Conservation (phyloP, 2,797 vertebrate genomes). For the Otus scops region DNA sequence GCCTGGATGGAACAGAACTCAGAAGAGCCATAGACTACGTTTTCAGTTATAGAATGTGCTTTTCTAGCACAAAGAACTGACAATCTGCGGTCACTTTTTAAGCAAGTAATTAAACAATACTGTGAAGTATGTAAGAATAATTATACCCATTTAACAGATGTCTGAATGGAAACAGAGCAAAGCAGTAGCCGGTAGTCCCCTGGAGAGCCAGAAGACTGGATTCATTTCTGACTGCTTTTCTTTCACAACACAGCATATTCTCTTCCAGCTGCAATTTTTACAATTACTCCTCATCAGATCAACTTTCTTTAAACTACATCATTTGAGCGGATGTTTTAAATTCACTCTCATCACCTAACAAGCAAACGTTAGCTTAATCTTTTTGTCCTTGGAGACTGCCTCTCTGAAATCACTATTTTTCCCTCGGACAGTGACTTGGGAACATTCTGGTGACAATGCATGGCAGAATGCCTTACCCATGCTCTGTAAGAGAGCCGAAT, state of each 20-base stretch:
- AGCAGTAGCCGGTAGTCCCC: neutral
- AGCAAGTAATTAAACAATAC: neutral
- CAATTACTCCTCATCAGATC: neutral
- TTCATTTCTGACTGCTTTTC: neutral
- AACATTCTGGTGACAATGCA: neutral
- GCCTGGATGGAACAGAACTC: neutral
- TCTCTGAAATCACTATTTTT: neutral
- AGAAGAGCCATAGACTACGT: neutral
- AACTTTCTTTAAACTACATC: neutral
- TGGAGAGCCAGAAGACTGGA: neutral
- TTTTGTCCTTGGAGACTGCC: neutral
- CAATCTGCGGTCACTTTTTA: neutral
- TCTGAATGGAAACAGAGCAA: neutral
- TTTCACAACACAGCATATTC: neutral
- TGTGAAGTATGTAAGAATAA: neutral
- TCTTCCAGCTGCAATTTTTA: neutral
- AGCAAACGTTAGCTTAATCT: neutral
- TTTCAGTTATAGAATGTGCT: neutral
- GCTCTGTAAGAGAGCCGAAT: accelerated
- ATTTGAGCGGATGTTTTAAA: neutral
- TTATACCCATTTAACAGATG: neutral
- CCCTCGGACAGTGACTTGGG: neutral
- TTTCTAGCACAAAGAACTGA: neutral
- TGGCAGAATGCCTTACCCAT: neutral
- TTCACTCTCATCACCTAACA: neutral